A percentile compares a stretch with the other conserved stretches of the same genome.
These are phyloP conservation scores for Petrocephalus zakoni DNA, from an alignment of 2,113 vertebrate species.

Conservation along the genomic window DNA sequence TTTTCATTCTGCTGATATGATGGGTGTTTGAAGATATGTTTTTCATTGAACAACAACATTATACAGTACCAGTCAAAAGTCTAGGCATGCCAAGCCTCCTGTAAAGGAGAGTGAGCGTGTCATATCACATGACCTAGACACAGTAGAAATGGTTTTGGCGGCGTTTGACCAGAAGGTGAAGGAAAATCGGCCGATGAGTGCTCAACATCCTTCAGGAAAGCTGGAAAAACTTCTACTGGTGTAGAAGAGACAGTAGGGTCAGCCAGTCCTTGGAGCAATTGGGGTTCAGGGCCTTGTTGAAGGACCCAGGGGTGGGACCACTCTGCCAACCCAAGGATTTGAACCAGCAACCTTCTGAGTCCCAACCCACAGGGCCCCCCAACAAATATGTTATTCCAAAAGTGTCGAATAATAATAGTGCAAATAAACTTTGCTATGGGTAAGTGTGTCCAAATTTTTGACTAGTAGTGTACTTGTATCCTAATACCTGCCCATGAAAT, in stretches of 20 bases:
- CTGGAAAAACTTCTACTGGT: not conserved
- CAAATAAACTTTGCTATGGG: not conserved
- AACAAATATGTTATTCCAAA: not conserved
- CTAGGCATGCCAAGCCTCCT: not conserved
- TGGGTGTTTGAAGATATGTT: not conserved
- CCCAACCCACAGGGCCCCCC: no score
- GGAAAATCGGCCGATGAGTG: not conserved
- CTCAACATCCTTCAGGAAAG: not conserved
- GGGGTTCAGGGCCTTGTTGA: not conserved
- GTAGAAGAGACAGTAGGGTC: not conserved
- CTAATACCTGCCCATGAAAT: no score
- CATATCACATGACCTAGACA: not conserved
- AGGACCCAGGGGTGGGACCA: not conserved
- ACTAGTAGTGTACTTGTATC: not conserved
- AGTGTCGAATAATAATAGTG: not conserved
- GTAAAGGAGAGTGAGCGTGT: not conserved
- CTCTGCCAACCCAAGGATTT: not conserved
- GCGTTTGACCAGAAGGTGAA: no score
- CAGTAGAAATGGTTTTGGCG: no score
- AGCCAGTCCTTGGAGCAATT: rapidly evolving
- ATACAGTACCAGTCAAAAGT: not conserved
- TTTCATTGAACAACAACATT: not conserved
- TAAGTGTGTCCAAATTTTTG: not conserved
- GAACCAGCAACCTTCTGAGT: no score
- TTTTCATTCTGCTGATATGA: not conserved